Evolutionary conservation across 2,113 vertebrate genomes (phyloP).

Genomic region (Gopherus flavomarginatus): DNA sequence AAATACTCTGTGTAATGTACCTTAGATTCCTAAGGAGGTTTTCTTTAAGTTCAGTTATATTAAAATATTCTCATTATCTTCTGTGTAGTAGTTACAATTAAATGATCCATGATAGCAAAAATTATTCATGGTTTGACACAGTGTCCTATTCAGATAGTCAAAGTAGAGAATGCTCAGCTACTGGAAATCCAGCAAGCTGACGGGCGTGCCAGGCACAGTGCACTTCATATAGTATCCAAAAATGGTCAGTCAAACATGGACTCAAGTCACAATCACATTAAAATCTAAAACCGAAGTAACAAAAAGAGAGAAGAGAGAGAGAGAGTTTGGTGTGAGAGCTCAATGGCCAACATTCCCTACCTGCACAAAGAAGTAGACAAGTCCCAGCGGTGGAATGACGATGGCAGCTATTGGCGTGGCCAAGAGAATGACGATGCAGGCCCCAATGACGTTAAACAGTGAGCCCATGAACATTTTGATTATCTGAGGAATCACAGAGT

Average conservation of each 20-base stretch:
- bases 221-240: neutral
- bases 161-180: neutral
- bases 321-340: neutral
- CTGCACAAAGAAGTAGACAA: conserved; percentile 95
- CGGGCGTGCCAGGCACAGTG: neutral
- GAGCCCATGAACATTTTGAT: conserved; percentile 98
- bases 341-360: conserved; percentile 58
- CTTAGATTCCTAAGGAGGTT: neutral
- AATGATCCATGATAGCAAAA: neutral
- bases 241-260: neutral
- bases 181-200: rapidly evolving
- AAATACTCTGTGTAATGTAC: neutral
- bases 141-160: neutral
- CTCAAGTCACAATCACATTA: neutral
- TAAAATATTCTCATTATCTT: neutral
- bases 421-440: conserved; percentile 89
- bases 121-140: neutral
- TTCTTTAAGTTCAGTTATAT: neutral
- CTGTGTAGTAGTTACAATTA: neutral
- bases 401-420: conserved; percentile 89
- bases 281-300: neutral
- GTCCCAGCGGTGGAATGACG: conserved; percentile 89
- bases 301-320: neutral
- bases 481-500: conserved; percentile 90
- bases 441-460: conserved; percentile 87